Percentiles rank a stretch among this genome's conserved stretches.
Evolutionary conservation across 2,113 vertebrate species (phyloP).

Genomic region (Globicephala melas): DNA sequence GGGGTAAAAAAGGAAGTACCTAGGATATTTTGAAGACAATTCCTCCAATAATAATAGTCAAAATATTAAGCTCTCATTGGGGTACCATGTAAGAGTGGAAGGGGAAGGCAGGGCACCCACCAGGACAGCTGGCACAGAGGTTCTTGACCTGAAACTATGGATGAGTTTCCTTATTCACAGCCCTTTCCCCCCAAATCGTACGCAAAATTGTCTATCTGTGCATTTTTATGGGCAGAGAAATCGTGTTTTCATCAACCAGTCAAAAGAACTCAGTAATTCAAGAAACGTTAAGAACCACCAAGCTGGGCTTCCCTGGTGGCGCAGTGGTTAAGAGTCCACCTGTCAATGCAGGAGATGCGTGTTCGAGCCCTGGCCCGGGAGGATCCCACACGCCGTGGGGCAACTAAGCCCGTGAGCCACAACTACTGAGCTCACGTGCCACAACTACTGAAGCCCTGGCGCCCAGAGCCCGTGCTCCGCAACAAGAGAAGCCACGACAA

Average conservation of each 20-base stretch:
- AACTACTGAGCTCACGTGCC: too few relatives aligned
- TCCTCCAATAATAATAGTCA: not conserved
- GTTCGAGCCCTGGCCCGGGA: too few relatives aligned
- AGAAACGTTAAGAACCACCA: not conserved
- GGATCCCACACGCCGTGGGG: too few relatives aligned
- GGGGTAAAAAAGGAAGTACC: not conserved
- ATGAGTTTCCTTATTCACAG: not conserved
- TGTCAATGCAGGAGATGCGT: too few relatives aligned
- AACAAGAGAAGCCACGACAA: too few relatives aligned
- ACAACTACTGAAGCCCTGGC: too few relatives aligned
- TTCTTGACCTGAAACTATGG: not conserved
- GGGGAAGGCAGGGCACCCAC: not conserved
- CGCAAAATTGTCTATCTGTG: not conserved
- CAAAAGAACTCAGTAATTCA: not conserved
- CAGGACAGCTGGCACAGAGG: not conserved
- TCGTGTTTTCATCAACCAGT: not conserved
- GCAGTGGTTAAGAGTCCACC: too few relatives aligned
- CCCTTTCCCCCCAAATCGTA: not conserved
- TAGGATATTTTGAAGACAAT: not conserved
- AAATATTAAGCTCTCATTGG: not conserved
- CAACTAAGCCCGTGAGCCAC: too few relatives aligned
- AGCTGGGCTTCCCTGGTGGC: too few relatives aligned
- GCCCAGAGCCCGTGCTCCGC: too few relatives aligned
- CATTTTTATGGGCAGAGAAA: conserved; percentile 1
- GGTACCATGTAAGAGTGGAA: not conserved